These are phyloP conservation scores for Liasis olivaceus DNA, from an alignment of 2,797 vertebrate genomes.

Conservation along the genomic window DNA sequence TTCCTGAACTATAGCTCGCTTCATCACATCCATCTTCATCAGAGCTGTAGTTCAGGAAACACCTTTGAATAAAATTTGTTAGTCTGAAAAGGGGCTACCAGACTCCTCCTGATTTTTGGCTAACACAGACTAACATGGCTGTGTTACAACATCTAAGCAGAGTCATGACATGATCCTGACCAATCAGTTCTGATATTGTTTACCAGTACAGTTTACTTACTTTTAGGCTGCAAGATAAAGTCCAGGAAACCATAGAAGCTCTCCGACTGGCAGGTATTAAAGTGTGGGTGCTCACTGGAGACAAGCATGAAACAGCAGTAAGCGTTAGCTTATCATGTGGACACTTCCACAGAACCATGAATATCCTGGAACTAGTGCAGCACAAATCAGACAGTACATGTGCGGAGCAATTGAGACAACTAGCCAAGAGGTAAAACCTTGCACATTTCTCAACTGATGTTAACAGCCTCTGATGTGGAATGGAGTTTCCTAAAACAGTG, in stretches of 20 bases:
- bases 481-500: neutral
- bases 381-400: conserved; percentile 91
- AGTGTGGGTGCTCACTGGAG: conserved; percentile 96
- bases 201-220: conserved; percentile 27
- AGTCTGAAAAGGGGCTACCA: neutral
- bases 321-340: conserved; percentile 96
- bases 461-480: neutral
- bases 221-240: conserved; percentile 93
- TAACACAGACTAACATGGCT: neutral
- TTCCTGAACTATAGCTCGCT: neutral
- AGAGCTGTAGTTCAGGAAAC: neutral
- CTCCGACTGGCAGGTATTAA: conserved; percentile 95
- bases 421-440: conserved; percentile 83
- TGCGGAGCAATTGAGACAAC: conserved; percentile 87
- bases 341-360: conserved; percentile 96
- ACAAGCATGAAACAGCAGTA: conserved; percentile 95
- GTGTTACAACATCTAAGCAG: neutral
- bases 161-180: neutral
- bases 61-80: neutral
- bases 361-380: conserved; percentile 92
- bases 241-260: conserved; percentile 95
- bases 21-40: neutral
- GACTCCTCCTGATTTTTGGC: neutral
- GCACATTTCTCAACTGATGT: neutral
- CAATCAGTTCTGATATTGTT: neutral